phyloP scores from a whole-genome alignment of 2,888 invertebrate genomes.

The Apamea sordens region DNA sequence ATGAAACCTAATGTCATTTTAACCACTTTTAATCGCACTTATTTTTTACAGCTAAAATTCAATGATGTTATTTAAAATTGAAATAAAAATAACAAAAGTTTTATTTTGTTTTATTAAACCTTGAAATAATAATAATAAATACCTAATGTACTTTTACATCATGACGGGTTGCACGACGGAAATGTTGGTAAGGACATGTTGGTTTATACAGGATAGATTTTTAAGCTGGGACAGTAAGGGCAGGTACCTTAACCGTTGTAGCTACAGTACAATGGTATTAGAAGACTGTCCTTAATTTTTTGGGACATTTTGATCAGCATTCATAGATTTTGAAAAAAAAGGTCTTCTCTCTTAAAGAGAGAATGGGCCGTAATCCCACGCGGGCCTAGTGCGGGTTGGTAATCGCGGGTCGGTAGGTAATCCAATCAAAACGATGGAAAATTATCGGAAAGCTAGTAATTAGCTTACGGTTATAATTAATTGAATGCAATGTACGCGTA shows the following conservation, averaged over 20 bases:
- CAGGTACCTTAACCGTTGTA: not conserved
- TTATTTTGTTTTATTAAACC: slow-evolving; percentile 11
- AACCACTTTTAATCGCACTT: not conserved
- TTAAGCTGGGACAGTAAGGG: not conserved
- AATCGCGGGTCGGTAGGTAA: not conserved
- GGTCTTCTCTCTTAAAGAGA: too few relatives aligned
- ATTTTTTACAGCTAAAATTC: slow-evolving; percentile 30
- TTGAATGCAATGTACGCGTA: not conserved
- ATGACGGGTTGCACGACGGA: too few relatives aligned
- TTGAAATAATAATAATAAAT: not conserved
- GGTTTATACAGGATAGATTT: not conserved
- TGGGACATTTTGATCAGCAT: not conserved
- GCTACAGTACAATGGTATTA: not conserved
- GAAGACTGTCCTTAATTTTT: not conserved
- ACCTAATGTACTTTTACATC: not conserved
- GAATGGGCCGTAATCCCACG: too few relatives aligned
- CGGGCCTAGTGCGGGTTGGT: too few relatives aligned
- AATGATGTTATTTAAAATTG: not conserved
- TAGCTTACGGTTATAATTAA: slow-evolving; percentile 41
- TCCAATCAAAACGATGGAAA: slow-evolving; percentile 20
- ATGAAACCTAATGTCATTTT: too few relatives aligned
- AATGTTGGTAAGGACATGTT: not conserved
- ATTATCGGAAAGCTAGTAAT: slow-evolving; percentile 10
- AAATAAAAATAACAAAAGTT: not conserved
- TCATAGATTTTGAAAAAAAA: not conserved